Percentiles rank a stretch among this genome's conserved stretches.
phyloP scores from a whole-genome alignment of 2,888 invertebrate species.

The Pseudeuparius sepicola region DNA sequence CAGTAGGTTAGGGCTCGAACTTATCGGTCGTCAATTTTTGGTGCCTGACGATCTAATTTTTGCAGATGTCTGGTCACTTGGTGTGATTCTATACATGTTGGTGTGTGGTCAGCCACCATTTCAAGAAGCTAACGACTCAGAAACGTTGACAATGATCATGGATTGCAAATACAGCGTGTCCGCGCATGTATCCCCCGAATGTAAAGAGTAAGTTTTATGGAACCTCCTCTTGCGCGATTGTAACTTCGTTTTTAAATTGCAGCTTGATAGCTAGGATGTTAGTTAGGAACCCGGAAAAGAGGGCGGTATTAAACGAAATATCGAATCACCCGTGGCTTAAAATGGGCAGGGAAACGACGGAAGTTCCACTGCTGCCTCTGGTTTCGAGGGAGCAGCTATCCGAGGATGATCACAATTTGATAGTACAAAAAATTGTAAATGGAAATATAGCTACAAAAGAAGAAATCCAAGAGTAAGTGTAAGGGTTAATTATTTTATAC shows the following conservation, averaged over 20 bases:
- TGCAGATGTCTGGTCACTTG: constrained; percentile 94
- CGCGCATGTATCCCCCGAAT: constrained; percentile 72
- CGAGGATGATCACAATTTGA: constrained; percentile 82
- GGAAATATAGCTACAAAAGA: constrained; percentile 92
- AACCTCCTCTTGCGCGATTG: constrained; percentile 4
- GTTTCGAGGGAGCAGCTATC: constrained; percentile 83
- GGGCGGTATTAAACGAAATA: constrained; percentile 82
- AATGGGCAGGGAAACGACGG: constrained; percentile 42
- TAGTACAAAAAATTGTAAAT: constrained; percentile 92
- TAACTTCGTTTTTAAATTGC: no score
- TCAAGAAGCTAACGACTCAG: constrained; percentile 98
- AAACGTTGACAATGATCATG: constrained; percentile 99
- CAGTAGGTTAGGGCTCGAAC: constrained; percentile 58
- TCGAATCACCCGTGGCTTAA: constrained; percentile 76
- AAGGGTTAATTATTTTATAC: constrained; percentile 4
- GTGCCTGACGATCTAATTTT: no score
- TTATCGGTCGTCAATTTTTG: constrained; percentile 4
- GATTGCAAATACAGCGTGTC: constrained; percentile 97
- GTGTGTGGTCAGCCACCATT: constrained; percentile 97
- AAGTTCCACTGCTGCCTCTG: constrained; percentile 59
- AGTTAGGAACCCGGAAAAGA: constrained; percentile 82
- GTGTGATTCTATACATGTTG: constrained; percentile 97
- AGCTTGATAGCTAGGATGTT: constrained; percentile 90
- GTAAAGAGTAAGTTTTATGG: constrained; percentile 55
- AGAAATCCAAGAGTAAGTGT: constrained; percentile 77